Percentiles rank a stretch among this genome's conserved stretches.
These are phyloP conservation scores for Lampropteryx suffumata DNA, from an alignment of 2,888 invertebrate species.

Conservation along the genomic window DNA sequence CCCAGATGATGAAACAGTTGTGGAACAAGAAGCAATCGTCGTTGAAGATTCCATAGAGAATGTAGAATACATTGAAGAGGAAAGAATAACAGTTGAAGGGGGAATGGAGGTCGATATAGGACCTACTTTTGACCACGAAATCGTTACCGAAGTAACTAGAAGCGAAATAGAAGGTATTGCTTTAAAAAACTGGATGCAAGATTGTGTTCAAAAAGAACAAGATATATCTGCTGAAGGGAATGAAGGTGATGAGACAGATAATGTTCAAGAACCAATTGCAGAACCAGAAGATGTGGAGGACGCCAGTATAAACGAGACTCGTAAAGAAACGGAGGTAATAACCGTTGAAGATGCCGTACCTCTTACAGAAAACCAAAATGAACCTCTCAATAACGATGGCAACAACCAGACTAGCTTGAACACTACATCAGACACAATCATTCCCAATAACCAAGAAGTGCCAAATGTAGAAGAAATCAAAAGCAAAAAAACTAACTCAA, in stretches of 20 bases:
- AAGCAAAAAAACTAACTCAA: constrained; percentile 25
- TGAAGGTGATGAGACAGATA: background rate
- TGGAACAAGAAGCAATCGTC: constrained; percentile 23
- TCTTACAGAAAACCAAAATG: constrained; percentile 1
- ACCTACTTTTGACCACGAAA: constrained; percentile 7
- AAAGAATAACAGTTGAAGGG: constrained; percentile 5
- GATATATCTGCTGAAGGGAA: background rate
- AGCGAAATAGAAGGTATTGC: constrained; percentile 2
- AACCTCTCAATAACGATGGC: constrained; percentile 2
- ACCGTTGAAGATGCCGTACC: constrained; percentile 14
- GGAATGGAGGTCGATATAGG: constrained; percentile 8
- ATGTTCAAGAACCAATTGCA: constrained; percentile 1
- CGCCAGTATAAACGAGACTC: background rate
- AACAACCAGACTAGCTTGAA: constrained; percentile 41
- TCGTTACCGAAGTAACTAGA: constrained; percentile 9
- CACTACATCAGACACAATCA: constrained; percentile 52
- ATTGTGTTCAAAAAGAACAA: constrained; percentile 2
- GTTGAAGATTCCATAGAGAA: constrained; percentile 17
- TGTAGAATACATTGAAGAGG: constrained; percentile 6
- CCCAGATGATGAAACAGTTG: constrained; percentile 31
- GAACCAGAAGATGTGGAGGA: background rate
- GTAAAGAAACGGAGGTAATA: background rate
- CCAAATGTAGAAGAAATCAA: constrained; percentile 33
- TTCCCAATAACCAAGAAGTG: constrained; percentile 73
- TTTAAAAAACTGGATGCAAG: constrained; percentile 11